Conservation (phyloP, 2,888 invertebrate genomes). For the Harmothoe impar region DNA sequence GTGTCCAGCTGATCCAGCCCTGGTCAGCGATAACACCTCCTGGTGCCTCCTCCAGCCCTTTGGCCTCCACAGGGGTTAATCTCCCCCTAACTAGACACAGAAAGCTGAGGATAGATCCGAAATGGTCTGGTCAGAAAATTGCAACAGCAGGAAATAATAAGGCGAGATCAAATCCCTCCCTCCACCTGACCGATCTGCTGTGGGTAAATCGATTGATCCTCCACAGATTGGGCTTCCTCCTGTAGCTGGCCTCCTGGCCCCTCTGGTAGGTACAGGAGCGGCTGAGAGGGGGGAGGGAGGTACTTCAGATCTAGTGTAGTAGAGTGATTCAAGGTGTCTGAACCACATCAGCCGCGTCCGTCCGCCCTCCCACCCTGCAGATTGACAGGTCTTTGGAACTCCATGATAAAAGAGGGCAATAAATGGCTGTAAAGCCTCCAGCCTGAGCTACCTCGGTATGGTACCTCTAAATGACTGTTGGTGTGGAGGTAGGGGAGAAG, state of each 20-base stretch:
- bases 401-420: not conserved
- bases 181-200: not conserved
- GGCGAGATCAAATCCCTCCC: not conserved
- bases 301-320: not conserved
- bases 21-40: slow-evolving; percentile 10
- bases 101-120: not conserved
- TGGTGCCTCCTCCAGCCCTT: not conserved
- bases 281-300: not conserved
- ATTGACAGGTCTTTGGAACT: not conserved
- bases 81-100: not conserved
- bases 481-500: too few relatives aligned
- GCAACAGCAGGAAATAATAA: not conserved
- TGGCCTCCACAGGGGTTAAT: not conserved
- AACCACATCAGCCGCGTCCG: not conserved
- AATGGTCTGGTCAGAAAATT: slow-evolving; percentile 11
- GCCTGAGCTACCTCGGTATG: too few relatives aligned
- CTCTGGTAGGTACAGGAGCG: too few relatives aligned
- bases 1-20: not conserved
- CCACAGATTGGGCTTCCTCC: not conserved
- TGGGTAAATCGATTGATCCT: slow-evolving; percentile 20
- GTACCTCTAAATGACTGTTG: too few relatives aligned
- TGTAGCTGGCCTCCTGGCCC: slow-evolving; percentile 8
- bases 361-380: not conserved
- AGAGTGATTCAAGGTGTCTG: slow-evolving; percentile 4
- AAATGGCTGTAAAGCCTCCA: too few relatives aligned